Percentiles rank a stretch among this genome's conserved stretches.
Evolutionary conservation across 2,113 vertebrate species (phyloP).

Genomic region (Pluvianellus socialis): DNA sequence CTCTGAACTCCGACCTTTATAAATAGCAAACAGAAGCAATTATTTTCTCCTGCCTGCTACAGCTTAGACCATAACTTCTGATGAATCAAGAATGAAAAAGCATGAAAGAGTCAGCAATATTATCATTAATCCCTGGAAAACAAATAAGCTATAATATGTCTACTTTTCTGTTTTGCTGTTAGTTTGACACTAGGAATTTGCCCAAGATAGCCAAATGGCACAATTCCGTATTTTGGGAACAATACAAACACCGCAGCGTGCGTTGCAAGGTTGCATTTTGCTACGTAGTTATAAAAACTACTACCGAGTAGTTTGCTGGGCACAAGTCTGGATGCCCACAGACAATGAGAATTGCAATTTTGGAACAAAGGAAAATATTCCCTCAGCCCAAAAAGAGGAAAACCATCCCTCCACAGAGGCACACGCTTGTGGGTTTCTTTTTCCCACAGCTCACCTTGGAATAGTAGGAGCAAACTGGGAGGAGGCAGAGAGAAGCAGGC

Average conservation of each 20-base stretch:
- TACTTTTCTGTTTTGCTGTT: not conserved
- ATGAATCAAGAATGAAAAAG: conserved; percentile 39
- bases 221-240: not conserved
- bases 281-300: not conserved
- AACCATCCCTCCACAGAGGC: not conserved
- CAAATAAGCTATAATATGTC: not conserved
- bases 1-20: not conserved
- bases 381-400: not conserved
- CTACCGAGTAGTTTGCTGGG: not conserved
- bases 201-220: not conserved
- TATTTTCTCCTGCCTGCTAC: conserved; percentile 13
- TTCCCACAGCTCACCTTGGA: conserved; percentile 4
- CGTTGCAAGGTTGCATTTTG: not conserved
- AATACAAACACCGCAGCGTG: not conserved
- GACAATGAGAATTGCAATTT: conserved; percentile 26
- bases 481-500: not conserved
- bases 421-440: not conserved
- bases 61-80: conserved; percentile 4
- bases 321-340: not conserved
- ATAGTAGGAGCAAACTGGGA: not conserved
- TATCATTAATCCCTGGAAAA: not conserved
- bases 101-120: not conserved
- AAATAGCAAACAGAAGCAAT: not conserved
- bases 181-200: not conserved
- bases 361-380: conserved; percentile 60